Evolutionary conservation across 2,797 vertebrate genomes (phyloP).

Genomic region (Meriones psammophilus): DNA sequence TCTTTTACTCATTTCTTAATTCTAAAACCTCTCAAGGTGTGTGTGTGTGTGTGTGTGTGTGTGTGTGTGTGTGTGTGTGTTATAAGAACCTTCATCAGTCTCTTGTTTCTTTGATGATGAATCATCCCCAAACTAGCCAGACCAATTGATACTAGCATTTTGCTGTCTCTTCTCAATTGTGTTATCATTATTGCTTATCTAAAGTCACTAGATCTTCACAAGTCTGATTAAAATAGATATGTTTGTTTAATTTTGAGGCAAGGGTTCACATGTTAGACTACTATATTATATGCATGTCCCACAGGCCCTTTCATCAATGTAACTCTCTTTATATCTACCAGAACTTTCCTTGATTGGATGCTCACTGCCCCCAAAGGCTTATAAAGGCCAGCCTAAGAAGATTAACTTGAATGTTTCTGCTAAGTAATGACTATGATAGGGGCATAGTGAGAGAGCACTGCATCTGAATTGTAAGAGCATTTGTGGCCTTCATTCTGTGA

Average conservation of each 20-base stretch:
- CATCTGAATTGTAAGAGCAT: not conserved
- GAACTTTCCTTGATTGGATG: not conserved
- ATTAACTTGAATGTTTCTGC: not conserved
- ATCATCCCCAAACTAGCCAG: not conserved
- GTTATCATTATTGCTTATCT: not conserved
- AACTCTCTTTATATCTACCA: not conserved
- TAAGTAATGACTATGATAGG: not conserved
- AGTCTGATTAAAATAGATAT: conserved; percentile 14
- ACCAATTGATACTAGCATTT: not conserved
- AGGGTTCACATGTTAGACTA: not conserved
- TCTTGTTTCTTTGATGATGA: not conserved
- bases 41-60: not conserved
- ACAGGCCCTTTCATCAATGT: not conserved
- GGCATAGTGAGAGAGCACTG: not conserved
- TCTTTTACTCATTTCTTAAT: too few relatives aligned
- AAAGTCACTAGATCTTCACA: not conserved
- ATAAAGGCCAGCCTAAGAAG: not conserved
- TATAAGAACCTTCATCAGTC: not conserved
- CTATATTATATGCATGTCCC: too few relatives aligned
- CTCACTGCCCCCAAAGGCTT: not conserved
- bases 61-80: too few relatives aligned
- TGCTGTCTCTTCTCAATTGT: not conserved
- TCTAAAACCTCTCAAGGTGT: not conserved
- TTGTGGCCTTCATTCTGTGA: not conserved
- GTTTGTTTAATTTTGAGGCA: not conserved